Evolutionary conservation across 2,888 invertebrate genomes (phyloP), one percentile per base, ranked within the genome.

Genomic region (Melieria crassipennis): DNA sequence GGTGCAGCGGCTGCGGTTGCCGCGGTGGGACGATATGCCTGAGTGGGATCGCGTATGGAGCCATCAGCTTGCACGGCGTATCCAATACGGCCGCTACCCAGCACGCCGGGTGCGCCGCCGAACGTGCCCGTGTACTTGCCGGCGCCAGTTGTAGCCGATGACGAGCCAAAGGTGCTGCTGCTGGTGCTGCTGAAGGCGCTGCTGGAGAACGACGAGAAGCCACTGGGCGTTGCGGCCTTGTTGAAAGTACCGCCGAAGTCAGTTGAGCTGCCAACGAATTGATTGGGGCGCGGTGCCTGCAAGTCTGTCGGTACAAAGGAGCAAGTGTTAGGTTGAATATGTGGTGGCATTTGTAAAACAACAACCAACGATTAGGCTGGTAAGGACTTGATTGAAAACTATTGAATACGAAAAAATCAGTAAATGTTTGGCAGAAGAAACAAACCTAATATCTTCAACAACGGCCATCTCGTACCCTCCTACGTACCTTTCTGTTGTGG

Each of bases 41-140:
- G 75, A 67, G 78, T 75, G 6, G 78, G 76, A 56, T 77, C 74
- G 42, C 75, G 71, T 16, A 77, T 77, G 4, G 77, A 73, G 30
- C 78, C 77, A 69, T 79, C 78, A 1, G 78, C 65, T 73, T 76
- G 78, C 50, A 80, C 69, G 5, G 77, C 79, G 56, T 77, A 81
- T 4, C 81, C 81, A 3, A 77, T 50, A 47, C 70, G 76, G 64
- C 79, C 79, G 13, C 55, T 46, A 13, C 65, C 81, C 43, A 83
- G 69, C 5, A 81, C 70, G 5, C 81, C 82, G 2, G 80, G 78
- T 1, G 81, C 77, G 30, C 82, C 82, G 7, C 85, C 85, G 73
- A 86, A 86, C 7, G 82, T 78, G 4, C 86, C 86, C 0, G 84
- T 85, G 57, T 85, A 86, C 67, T 84, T 85, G 16, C 50, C 43